Evolutionary conservation across 2,797 vertebrate species (phyloP).

Genomic region (Vireo griseus): DNA sequence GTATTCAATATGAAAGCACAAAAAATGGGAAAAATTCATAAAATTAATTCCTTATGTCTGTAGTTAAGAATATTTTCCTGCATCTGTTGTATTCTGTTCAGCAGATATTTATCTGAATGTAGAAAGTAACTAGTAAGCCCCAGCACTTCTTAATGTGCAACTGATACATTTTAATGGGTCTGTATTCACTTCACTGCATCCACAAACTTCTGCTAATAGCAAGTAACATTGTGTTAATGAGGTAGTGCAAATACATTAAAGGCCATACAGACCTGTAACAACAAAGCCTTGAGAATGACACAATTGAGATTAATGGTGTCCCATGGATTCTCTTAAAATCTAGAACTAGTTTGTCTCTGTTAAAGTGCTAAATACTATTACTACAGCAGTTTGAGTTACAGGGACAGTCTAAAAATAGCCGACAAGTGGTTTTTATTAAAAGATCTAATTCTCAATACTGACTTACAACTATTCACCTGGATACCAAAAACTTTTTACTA

Average conservation of each 20-base stretch:
- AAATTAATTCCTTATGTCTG: neutral
- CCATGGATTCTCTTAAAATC: neutral
- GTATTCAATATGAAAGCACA: neutral
- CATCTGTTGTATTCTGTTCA: neutral
- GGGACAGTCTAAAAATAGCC: neutral
- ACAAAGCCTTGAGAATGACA: neutral
- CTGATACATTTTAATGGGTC: neutral
- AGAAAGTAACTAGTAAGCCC: neutral
- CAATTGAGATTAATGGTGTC: neutral
- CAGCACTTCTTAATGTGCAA: neutral
- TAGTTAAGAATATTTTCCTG: conserved; percentile 3
- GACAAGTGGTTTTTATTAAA: neutral
- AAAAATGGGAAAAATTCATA: neutral
- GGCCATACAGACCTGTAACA: neutral
- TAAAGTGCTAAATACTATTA: neutral
- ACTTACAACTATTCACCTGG: neutral
- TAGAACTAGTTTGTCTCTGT: neutral
- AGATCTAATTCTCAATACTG: neutral
- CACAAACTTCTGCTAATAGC: neutral
- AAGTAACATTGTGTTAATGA: neutral
- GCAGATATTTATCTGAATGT: neutral
- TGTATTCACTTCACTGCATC: neutral
- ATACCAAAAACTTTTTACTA: neutral
- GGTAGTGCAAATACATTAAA: neutral
- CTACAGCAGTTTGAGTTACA: neutral